Evolutionary conservation across 2,888 invertebrate genomes (phyloP).

Genomic region (Myopa testacea): DNA sequence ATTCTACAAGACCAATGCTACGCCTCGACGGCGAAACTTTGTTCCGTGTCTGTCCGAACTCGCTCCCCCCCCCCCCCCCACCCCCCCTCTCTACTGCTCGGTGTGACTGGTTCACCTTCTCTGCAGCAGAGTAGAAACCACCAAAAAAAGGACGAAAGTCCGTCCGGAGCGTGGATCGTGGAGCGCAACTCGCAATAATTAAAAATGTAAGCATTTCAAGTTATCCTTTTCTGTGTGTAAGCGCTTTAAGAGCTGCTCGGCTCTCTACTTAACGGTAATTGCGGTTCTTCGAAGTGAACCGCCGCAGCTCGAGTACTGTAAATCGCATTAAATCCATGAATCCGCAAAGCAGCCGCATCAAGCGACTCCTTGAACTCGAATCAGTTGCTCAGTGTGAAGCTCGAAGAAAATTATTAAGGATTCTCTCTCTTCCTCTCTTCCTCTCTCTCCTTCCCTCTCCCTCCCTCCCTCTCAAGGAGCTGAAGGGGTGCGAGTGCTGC

Average conservation of each 20-base stretch:
- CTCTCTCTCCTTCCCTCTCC: not conserved
- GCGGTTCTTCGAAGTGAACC: not conserved
- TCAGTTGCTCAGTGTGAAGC: not conserved
- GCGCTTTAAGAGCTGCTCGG: not conserved
- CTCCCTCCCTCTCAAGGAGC: no score
- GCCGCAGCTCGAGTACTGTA: constrained; percentile 8
- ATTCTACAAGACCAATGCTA: constrained; percentile 24
- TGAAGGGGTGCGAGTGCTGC: constrained; percentile 4
- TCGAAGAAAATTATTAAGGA: constrained; percentile 19
- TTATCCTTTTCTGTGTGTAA: not conserved
- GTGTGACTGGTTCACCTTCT: not conserved
- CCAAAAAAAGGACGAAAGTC: not conserved
- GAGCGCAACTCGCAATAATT: not conserved
- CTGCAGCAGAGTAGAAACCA: not conserved
- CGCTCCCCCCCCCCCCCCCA: not conserved
- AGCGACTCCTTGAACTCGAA: not conserved
- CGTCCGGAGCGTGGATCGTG: not conserved
- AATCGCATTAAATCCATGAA: constrained; percentile 29
- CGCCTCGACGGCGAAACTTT: not conserved
- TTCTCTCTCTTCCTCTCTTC: not conserved
- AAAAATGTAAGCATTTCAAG: not conserved
- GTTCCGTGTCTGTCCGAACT: not conserved
- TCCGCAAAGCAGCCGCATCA: constrained; percentile 26
- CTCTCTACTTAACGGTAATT: not conserved
- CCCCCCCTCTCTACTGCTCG: not conserved